phyloP scores from a whole-genome alignment of 2,113 vertebrate genomes.

The Rhagologus leucostigma region DNA sequence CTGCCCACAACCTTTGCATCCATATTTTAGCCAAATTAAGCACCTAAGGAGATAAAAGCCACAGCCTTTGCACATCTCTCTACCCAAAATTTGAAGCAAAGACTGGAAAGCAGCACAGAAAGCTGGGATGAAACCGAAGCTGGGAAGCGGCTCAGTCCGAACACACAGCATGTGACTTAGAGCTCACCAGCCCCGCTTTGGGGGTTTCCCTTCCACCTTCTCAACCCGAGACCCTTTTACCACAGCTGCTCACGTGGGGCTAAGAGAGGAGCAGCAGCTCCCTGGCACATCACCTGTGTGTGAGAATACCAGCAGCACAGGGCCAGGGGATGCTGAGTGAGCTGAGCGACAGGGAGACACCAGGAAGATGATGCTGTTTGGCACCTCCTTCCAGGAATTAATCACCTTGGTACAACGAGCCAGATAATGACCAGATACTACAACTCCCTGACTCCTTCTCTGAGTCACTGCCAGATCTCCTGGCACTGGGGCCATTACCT shows the following conservation, averaged over 20 bases:
- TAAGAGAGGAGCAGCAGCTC: background rate
- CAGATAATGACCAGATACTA: background rate
- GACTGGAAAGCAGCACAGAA: background rate
- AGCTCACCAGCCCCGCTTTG: background rate
- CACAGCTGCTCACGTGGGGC: background rate
- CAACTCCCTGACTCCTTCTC: background rate
- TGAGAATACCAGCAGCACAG: background rate
- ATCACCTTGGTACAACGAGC: accelerated
- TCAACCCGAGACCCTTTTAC: accelerated
- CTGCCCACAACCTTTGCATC: background rate
- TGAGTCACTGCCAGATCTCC: background rate
- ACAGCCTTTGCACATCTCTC: background rate
- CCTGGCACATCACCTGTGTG: accelerated
- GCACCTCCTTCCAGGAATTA: background rate
- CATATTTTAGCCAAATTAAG: background rate
- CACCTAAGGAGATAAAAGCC: background rate
- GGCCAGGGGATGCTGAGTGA: accelerated
- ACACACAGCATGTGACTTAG: accelerated
- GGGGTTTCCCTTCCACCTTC: background rate
- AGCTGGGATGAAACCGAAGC: background rate
- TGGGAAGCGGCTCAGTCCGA: background rate
- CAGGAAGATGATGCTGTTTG: accelerated
- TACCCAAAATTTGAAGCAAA: background rate
- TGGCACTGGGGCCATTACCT: constrained; percentile 66
- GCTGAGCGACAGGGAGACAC: background rate